Conservation (phyloP, 2,888 invertebrate species). For the Netelia fuscicornis region DNA sequence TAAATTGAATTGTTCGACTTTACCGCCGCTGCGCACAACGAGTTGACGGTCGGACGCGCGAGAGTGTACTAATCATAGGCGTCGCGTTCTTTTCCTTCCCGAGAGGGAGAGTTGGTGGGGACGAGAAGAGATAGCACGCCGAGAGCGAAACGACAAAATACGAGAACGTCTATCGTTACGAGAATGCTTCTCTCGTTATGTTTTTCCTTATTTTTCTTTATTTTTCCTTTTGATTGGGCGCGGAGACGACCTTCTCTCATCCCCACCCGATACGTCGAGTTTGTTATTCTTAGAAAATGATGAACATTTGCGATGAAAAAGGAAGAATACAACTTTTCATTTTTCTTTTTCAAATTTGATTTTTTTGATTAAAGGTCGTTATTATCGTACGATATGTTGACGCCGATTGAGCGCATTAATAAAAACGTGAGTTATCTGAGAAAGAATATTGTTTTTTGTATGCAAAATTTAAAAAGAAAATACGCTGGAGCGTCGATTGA, state of each 20-base stretch:
- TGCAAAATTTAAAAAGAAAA: no score
- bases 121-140: conserved; percentile 11
- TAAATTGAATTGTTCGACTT: not conserved
- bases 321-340: not conserved
- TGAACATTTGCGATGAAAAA: not conserved
- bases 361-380: no score
- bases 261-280: not conserved
- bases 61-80: conserved; percentile 55
- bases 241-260: not conserved
- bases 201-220: conserved; percentile 21
- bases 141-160: conserved; percentile 4
- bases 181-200: conserved; percentile 12
- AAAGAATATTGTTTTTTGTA: no score
- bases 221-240: not conserved
- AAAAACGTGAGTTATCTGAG: no score
- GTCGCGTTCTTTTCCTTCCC: conserved; percentile 7
- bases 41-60: conserved; percentile 28
- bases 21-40: not conserved
- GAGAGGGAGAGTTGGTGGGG: not conserved
- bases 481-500: no score
- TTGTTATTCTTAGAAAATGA: not conserved
- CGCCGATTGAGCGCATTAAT: no score
- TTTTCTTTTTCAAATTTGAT: no score
- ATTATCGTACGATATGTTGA: no score
- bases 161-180: conserved; percentile 17